These are phyloP conservation scores for Siderastrea siderea DNA, from an alignment of 92 coral and sea anemone species.

Conservation along the genomic window DNA sequence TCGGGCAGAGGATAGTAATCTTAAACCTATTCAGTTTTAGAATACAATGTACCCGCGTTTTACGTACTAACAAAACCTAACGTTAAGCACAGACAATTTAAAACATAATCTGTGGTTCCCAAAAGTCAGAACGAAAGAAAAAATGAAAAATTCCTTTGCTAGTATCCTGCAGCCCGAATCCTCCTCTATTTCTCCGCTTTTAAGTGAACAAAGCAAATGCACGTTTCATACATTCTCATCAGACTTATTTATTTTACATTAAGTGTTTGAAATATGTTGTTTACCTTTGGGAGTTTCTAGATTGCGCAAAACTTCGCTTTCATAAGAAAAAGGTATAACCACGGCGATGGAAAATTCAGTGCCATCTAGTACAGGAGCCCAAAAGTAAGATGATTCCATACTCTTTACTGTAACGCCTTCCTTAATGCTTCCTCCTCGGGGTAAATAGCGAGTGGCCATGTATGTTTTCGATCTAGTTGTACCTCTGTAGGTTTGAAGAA, in stretches of 20 bases:
- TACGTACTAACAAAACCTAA: too few relatives aligned
- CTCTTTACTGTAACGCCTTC: constrained; percentile 45
- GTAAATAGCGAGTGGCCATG: constrained; percentile 60
- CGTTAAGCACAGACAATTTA: too few relatives aligned
- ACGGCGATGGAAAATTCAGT: constrained; percentile 64
- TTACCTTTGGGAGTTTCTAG: constrained; percentile 28
- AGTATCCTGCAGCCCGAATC: too few relatives aligned
- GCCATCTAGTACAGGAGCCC: constrained; percentile 49
- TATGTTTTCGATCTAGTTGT: constrained; percentile 33
- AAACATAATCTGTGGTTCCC: too few relatives aligned
- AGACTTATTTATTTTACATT: neutral
- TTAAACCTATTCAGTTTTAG: too few relatives aligned
- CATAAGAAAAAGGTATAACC: constrained; percentile 39
- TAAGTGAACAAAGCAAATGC: too few relatives aligned
- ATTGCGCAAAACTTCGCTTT: neutral
- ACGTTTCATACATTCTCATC: neutral
- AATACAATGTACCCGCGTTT: too few relatives aligned
- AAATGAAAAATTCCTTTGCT: too few relatives aligned
- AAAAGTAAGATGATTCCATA: constrained; percentile 44
- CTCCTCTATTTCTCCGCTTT: too few relatives aligned
- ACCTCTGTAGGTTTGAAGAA: constrained; percentile 24
- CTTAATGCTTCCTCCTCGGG: constrained; percentile 37
- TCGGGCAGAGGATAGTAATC: too few relatives aligned
- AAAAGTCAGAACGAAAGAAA: too few relatives aligned
- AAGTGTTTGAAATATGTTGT: neutral